phyloP scores from a whole-genome alignment of 2,888 invertebrate genomes.

The Lamproptera curius region DNA sequence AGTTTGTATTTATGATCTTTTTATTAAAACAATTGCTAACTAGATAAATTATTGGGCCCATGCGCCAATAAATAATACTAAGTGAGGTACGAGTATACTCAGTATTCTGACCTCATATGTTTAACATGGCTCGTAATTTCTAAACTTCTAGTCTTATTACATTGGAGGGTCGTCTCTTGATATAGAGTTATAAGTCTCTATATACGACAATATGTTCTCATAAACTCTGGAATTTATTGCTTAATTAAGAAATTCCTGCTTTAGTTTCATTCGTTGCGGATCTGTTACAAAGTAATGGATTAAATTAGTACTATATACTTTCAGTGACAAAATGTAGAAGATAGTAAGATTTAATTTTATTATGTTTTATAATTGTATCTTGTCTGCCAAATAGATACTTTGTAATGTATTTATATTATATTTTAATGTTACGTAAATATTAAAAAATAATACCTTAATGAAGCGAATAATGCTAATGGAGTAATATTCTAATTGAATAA shows the following conservation, averaged over 20 bases:
- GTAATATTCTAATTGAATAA: too few species aligned
- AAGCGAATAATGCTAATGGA: too few species aligned
- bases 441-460: too few species aligned
- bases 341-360: too few species aligned
- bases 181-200: slow-evolving; percentile 24
- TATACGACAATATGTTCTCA: slow-evolving; percentile 29
- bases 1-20: too few species aligned
- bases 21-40: not conserved
- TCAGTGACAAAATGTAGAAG: too few species aligned
- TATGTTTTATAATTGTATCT: too few species aligned
- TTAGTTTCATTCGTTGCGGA: slow-evolving; percentile 29
- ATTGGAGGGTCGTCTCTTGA: slow-evolving; percentile 18
- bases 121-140: slow-evolving; percentile 19
- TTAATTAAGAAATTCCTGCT: slow-evolving; percentile 33
- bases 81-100: slow-evolving; percentile 8
- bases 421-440: too few species aligned
- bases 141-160: slow-evolving; percentile 22
- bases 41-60: not conserved
- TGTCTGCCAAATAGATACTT: too few species aligned
- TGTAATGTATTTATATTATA: too few species aligned
- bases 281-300: too few species aligned
- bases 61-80: slow-evolving; percentile 6
- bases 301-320: too few species aligned
- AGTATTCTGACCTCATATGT: slow-evolving; percentile 15
- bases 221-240: slow-evolving; percentile 32